phyloP scores from a whole-genome alignment of 2,797 vertebrate species.

The Enteromius radiatus region DNA sequence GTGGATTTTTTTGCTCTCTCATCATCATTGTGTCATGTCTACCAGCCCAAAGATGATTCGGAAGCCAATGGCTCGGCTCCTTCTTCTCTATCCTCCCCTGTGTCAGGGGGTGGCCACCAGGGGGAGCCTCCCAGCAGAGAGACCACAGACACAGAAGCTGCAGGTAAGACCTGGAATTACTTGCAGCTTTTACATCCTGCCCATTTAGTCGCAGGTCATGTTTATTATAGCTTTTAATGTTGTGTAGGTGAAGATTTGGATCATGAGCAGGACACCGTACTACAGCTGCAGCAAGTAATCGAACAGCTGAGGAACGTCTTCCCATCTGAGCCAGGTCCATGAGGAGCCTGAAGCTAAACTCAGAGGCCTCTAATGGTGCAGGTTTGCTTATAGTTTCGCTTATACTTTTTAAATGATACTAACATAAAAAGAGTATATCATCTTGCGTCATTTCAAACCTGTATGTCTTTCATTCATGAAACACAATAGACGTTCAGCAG shows the following conservation, averaged over 20 bases:
- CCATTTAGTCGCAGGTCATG: background rate
- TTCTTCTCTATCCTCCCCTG: constrained; percentile 86
- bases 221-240: background rate
- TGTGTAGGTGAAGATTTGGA: constrained; percentile 84
- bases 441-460: background rate
- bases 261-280: constrained; percentile 88
- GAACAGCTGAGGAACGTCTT: constrained; percentile 96
- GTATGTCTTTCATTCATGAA: background rate
- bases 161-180: constrained; percentile 78
- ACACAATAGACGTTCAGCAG: background rate
- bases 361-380: constrained; percentile 10
- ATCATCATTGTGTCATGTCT: constrained; percentile 36
- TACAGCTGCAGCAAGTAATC: constrained; percentile 97
- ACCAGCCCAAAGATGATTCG: constrained; percentile 88
- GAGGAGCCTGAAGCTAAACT: constrained; percentile 7
- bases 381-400: background rate
- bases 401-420: too few species aligned
- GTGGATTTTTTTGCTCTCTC: constrained; percentile 4
- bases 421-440: background rate
- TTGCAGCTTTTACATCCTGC: background rate
- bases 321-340: constrained; percentile 81
- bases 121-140: constrained; percentile 82
- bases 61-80: constrained; percentile 87
- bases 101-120: constrained; percentile 85
- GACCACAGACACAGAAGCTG: constrained; percentile 89